Conservation (phyloP, 2,888 invertebrate species). For the Acrobasis repandana region DNA sequence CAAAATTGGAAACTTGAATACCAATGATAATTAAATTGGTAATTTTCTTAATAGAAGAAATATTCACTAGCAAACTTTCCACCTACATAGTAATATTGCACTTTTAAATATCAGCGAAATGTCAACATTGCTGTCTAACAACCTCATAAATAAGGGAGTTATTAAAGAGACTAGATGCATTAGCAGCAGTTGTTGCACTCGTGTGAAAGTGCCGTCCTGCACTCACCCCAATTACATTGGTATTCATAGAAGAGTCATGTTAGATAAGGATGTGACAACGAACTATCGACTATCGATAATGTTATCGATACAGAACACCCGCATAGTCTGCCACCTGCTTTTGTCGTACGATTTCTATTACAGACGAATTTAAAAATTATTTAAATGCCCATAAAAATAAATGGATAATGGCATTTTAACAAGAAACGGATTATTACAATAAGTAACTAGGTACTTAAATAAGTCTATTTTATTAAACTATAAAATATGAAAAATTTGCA, state of each 20-base stretch:
- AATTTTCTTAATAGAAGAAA: not conserved
- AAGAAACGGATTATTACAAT: too few species aligned
- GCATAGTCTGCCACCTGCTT: not conserved
- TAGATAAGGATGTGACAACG: slow-evolving; percentile 46
- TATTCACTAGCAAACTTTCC: not conserved
- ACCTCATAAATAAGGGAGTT: slow-evolving; percentile 37
- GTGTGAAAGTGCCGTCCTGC: slow-evolving; percentile 74
- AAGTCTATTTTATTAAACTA: too few species aligned
- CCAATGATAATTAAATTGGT: too few species aligned
- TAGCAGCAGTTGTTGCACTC: slow-evolving; percentile 51
- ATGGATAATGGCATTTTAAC: too few species aligned
- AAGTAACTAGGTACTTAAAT: too few species aligned
- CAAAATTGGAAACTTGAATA: too few species aligned
- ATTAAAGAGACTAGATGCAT: slow-evolving; percentile 40
- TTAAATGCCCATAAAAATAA: too few species aligned
- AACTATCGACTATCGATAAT: slow-evolving; percentile 41
- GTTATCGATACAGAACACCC: slow-evolving; percentile 13
- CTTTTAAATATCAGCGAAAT: slow-evolving; percentile 41
- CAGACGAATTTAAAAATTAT: not conserved
- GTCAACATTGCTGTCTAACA: slow-evolving; percentile 44
- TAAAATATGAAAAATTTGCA: too few species aligned
- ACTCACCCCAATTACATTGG: slow-evolving; percentile 67
- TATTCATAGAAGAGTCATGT: slow-evolving; percentile 64
- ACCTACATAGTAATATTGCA: slow-evolving; percentile 2
- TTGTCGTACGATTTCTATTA: not conserved